phyloP scores from a whole-genome alignment of 2,888 invertebrate species.

The Micoletzkya japonica region DNA sequence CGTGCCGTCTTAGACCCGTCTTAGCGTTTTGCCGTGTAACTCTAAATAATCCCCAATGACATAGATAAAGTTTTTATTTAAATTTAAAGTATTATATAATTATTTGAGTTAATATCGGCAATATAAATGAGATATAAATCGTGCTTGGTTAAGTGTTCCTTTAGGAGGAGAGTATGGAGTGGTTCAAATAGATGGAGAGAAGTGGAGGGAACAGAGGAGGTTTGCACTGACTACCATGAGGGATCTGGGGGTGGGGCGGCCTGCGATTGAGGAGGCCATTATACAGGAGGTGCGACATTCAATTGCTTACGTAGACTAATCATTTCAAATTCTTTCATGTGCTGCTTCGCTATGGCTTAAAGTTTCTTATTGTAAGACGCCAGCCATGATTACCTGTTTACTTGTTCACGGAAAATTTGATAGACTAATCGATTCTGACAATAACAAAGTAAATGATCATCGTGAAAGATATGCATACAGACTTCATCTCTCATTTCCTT shows the following conservation, averaged over 20 bases:
- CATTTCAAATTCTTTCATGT: too few species aligned
- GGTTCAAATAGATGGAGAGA: slow-evolving; percentile 61
- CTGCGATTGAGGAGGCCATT: slow-evolving; percentile 60
- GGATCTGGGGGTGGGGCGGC: slow-evolving; percentile 61
- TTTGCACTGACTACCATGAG: slow-evolving; percentile 53
- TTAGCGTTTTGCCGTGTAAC: too few species aligned
- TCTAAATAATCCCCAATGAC: too few species aligned
- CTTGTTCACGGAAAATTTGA: too few species aligned
- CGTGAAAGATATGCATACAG: too few species aligned
- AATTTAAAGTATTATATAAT: background rate
- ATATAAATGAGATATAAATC: background rate
- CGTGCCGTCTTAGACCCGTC: too few species aligned
- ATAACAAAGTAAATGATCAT: too few species aligned
- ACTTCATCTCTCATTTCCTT: slow-evolving; percentile 2
- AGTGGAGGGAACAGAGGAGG: slow-evolving; percentile 62
- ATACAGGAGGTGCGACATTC: slow-evolving; percentile 40
- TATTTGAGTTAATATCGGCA: too few species aligned
- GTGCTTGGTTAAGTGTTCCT: slow-evolving; percentile 3
- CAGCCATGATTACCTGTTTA: too few species aligned
- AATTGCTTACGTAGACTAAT: background rate
- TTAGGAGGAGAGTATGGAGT: slow-evolving; percentile 61
- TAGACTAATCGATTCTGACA: too few species aligned
- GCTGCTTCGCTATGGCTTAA: too few species aligned
- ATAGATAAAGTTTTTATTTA: background rate
- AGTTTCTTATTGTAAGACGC: too few species aligned